Conservation (phyloP, 1,140 invertebrate genomes). For the Kradibia gibbosae region DNA sequence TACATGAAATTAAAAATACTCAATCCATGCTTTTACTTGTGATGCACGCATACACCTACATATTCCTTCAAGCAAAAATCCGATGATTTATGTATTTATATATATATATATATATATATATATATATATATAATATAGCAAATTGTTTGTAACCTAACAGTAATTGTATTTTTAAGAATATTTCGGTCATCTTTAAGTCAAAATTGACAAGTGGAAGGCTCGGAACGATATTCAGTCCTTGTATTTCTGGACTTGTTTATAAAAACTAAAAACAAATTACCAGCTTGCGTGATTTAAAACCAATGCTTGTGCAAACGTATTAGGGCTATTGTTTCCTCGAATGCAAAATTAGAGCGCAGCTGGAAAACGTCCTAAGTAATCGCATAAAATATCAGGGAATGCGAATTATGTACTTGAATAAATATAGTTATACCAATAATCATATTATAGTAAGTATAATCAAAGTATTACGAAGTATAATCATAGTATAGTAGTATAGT, state of each 20-base stretch:
- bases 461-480: too few species aligned
- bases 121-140: too few species aligned
- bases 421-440: too few species aligned
- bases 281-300: slow-evolving; percentile 15
- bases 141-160: background rate
- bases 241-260: background rate
- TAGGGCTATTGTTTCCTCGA: slow-evolving; percentile 30
- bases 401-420: background rate
- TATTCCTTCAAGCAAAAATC: too few species aligned
- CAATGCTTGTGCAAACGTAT: background rate
- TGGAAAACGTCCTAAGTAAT: background rate
- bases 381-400: background rate
- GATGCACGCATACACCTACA: too few species aligned
- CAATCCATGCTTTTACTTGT: too few species aligned
- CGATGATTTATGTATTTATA: too few species aligned
- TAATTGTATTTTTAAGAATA: too few species aligned
- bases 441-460: too few species aligned
- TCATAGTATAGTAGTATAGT: too few species aligned
- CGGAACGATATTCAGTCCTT: background rate
- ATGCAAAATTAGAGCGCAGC: slow-evolving; percentile 21
- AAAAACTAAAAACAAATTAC: background rate
- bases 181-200: background rate
- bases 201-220: background rate
- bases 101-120: too few species aligned
- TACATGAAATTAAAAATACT: background rate